These are phyloP conservation scores for Gopherus flavomarginatus DNA, from an alignment of 2,113 vertebrate genomes.

Conservation along the genomic window DNA sequence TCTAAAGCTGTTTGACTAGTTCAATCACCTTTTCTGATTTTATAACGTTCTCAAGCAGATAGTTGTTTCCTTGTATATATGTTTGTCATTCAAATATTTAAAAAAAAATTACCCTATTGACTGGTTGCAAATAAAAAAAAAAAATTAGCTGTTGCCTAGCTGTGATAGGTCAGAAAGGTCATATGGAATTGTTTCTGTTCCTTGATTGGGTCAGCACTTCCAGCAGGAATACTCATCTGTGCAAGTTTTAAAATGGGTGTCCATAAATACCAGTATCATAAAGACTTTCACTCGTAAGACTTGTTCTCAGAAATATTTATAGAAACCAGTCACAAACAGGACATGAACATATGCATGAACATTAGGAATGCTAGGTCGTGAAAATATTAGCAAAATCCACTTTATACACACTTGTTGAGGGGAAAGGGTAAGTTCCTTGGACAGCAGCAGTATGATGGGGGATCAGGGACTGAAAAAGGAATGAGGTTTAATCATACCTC, in stretches of 20 bases:
- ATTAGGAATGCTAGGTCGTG: neutral
- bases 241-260: constrained; percentile 8
- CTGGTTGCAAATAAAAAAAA: constrained; percentile 5
- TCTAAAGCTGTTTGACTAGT: neutral
- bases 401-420: neutral
- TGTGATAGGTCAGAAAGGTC: neutral
- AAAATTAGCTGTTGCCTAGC: neutral
- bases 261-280: neutral
- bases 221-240: neutral
- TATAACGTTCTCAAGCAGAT: neutral
- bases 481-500: no score
- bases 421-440: neutral
- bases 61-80: neutral
- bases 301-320: neutral
- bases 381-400: neutral
- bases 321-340: neutral
- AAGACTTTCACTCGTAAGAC: neutral
- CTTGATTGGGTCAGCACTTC: neutral
- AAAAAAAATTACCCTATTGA: neutral
- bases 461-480: no score
- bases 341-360: neutral
- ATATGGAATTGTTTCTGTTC: neutral
- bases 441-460: neutral
- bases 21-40: neutral
- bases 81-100: neutral